These are phyloP conservation scores for Cheilosia impressa DNA, from an alignment of 2,888 invertebrate genomes.

Conservation along the genomic window DNA sequence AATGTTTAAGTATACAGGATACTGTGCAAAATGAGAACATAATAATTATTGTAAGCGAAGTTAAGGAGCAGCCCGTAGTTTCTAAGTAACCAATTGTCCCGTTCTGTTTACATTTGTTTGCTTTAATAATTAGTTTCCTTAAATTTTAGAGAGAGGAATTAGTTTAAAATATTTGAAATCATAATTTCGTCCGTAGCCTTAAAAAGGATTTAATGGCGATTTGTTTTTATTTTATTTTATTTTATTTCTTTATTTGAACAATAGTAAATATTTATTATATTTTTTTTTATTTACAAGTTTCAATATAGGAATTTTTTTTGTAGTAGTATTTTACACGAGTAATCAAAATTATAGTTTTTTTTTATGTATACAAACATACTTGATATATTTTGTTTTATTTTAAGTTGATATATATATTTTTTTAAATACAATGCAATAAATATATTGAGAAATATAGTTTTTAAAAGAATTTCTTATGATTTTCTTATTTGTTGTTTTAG, in stretches of 20 bases:
- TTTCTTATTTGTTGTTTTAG: slow-evolving; percentile 30
- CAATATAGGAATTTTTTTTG: slow-evolving; percentile 42
- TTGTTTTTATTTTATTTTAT: slow-evolving; percentile 58
- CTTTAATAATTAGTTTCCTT: slow-evolving; percentile 64
- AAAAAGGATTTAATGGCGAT: slow-evolving; percentile 73
- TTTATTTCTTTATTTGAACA: slow-evolving; percentile 38
- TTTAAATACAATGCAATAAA: slow-evolving; percentile 69
- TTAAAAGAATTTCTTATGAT: slow-evolving; percentile 42
- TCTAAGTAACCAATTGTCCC: slow-evolving; percentile 47
- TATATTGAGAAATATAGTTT: slow-evolving; percentile 69
- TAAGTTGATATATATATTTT: slow-evolving; percentile 26
- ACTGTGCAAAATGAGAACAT: slow-evolving; percentile 45
- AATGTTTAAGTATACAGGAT: slow-evolving; percentile 27
- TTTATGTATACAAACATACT: slow-evolving; percentile 11
- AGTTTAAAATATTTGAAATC: slow-evolving; percentile 61
- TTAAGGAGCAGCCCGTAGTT: slow-evolving; percentile 7
- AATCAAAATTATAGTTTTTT: slow-evolving; percentile 66
- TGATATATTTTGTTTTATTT: slow-evolving; percentile 33
- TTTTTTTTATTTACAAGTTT: slow-evolving; percentile 63
- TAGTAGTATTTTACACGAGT: slow-evolving; percentile 59
- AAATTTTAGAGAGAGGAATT: slow-evolving; percentile 26
- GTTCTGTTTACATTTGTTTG: slow-evolving; percentile 53
- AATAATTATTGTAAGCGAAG: slow-evolving; percentile 22
- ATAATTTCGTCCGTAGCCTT: slow-evolving; percentile 74
- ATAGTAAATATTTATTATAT: slow-evolving; percentile 74